Conservation (phyloP, 2,888 invertebrate genomes). For the Adela reaumurella region DNA sequence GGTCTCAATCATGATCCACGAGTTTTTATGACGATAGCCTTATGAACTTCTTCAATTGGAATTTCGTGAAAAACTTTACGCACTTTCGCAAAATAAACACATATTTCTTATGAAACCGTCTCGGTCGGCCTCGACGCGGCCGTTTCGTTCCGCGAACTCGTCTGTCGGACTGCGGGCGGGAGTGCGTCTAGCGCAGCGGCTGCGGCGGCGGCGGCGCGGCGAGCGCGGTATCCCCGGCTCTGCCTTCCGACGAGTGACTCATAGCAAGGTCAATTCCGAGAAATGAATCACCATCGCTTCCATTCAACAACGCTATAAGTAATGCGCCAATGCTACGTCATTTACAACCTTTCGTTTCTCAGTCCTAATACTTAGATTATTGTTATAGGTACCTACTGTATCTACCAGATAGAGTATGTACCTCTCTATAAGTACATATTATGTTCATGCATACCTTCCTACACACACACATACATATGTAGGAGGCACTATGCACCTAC, state of each 20-base stretch:
- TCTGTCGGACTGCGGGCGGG: constrained; percentile 31
- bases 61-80: constrained; percentile 6
- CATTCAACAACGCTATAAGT: constrained; percentile 47
- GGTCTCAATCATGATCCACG: constrained; percentile 54
- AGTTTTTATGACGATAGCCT: constrained; percentile 26
- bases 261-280: constrained; percentile 60
- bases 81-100: neutral
- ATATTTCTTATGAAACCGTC: neutral
- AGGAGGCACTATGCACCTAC: too few relatives aligned
- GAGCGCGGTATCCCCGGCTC: constrained; percentile 56
- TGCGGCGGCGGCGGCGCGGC: constrained; percentile 42
- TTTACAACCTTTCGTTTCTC: neutral
- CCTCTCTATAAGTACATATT: too few relatives aligned
- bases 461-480: too few relatives aligned
- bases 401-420: too few relatives aligned
- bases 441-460: too few relatives aligned
- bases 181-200: constrained; percentile 19
- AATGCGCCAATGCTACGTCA: constrained; percentile 39
- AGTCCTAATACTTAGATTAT: neutral
- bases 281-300: constrained; percentile 54
- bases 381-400: neutral
- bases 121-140: neutral
- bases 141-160: neutral
- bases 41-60: neutral
- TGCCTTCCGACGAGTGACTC: constrained; percentile 58